Evolutionary conservation across 2,888 invertebrate species (phyloP).

Genomic region (Teleogryllus oceanicus): DNA sequence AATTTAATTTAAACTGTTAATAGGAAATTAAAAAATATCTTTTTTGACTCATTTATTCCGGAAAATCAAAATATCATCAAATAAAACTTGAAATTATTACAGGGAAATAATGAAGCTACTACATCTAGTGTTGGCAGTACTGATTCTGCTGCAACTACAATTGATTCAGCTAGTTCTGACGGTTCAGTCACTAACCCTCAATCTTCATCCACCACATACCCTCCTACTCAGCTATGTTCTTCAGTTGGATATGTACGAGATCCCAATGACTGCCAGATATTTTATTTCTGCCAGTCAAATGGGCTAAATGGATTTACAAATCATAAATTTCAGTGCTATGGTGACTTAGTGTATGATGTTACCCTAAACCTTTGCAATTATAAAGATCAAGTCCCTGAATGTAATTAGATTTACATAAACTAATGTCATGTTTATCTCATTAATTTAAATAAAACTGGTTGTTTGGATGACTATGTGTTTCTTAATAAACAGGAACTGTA

Average conservation of each 20-base stretch:
- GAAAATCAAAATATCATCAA: too few species aligned
- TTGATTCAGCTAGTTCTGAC: too few species aligned
- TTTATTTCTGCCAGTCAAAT: constrained; percentile 4
- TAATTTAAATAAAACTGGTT: too few species aligned
- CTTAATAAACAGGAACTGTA: too few species aligned
- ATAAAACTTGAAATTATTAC: background rate
- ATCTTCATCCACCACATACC: background rate
- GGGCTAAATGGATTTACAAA: background rate
- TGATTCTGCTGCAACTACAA: background rate
- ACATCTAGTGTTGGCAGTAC: background rate
- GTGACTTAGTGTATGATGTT: constrained; percentile 18
- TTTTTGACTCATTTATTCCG: too few species aligned
- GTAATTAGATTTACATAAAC: background rate
- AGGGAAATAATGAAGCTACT: background rate
- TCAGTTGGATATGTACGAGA: constrained; percentile 11
- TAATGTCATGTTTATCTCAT: too few species aligned
- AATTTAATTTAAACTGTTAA: too few species aligned
- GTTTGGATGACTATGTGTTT: too few species aligned
- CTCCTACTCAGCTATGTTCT: background rate
- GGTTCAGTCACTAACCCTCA: background rate
- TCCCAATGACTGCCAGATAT: background rate
- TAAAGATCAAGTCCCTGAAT: background rate
- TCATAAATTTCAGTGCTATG: constrained; percentile 12
- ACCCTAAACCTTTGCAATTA: background rate
- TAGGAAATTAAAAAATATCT: too few species aligned